Percentiles rank a stretch among this genome's conserved stretches.
These are phyloP conservation scores for Cairina moschata DNA, from an alignment of 2,113 vertebrate species.

Conservation along the genomic window DNA sequence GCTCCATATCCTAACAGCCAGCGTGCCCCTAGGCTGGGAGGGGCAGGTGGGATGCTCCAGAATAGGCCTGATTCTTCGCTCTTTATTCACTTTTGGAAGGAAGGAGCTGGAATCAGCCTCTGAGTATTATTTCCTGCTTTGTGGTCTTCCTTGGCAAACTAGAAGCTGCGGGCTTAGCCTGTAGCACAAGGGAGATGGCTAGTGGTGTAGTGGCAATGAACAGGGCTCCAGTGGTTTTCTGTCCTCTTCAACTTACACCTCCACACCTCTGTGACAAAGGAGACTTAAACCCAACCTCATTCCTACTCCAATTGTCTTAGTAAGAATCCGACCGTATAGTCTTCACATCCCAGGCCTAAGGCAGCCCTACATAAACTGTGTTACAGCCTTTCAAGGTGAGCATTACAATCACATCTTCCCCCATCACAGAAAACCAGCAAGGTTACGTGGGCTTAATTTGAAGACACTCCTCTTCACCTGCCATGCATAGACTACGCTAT, in stretches of 20 bases:
- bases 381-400: background rate
- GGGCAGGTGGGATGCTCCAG: background rate
- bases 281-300: background rate
- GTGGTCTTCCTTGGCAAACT: background rate
- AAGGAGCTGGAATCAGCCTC: background rate
- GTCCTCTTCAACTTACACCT: background rate
- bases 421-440: background rate
- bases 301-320: background rate
- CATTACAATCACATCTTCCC: rapidly evolving
- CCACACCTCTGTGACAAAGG: background rate
- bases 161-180: background rate
- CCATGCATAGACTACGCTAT: background rate
- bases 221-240: background rate
- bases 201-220: rapidly evolving
- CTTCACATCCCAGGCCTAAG: background rate
- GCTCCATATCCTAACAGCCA: background rate
- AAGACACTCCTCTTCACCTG: background rate
- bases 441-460: background rate
- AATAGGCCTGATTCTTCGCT: background rate
- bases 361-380: too few species aligned
- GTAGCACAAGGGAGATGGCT: background rate
- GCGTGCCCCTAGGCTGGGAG: background rate
- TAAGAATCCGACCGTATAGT: background rate
- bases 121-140: background rate
- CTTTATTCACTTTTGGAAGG: background rate